Evolutionary conservation across 2,888 invertebrate genomes (phyloP).

Genomic region (Bombylius major): DNA sequence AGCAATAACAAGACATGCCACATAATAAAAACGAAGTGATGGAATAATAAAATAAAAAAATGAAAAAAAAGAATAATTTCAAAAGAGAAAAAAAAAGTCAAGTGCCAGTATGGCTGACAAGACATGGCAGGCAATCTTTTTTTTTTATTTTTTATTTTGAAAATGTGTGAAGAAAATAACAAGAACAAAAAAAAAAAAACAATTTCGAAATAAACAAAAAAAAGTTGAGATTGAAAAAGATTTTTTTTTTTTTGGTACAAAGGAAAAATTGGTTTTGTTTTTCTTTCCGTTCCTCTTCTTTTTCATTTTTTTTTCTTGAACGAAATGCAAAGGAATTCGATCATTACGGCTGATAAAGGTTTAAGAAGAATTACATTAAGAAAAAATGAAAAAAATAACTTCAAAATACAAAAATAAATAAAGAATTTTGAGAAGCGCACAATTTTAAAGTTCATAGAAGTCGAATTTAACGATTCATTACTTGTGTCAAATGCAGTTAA

Average conservation of each 20-base stretch:
- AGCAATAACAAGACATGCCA: background rate
- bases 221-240: no score
- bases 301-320: no score
- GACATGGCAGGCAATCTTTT: background rate
- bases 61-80: background rate
- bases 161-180: background rate
- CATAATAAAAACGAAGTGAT: background rate
- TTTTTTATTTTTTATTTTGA: background rate
- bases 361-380: background rate
- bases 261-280: no score
- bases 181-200: no score
- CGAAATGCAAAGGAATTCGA: slow-evolving; percentile 9
- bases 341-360: slow-evolving; percentile 6
- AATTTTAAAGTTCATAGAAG: slow-evolving; percentile 3
- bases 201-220: no score
- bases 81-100: background rate
- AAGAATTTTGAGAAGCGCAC: background rate
- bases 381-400: background rate
- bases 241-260: no score
- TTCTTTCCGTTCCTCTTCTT: no score
- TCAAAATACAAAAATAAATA: no score
- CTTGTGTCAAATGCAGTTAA: background rate
- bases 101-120: background rate
- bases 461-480: slow-evolving; percentile 2
- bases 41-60: background rate